A percentile compares a stretch with the other conserved stretches of the same genome.
phyloP scores from a whole-genome alignment of 1,140 invertebrate species.

The Plodia interpunctella region DNA sequence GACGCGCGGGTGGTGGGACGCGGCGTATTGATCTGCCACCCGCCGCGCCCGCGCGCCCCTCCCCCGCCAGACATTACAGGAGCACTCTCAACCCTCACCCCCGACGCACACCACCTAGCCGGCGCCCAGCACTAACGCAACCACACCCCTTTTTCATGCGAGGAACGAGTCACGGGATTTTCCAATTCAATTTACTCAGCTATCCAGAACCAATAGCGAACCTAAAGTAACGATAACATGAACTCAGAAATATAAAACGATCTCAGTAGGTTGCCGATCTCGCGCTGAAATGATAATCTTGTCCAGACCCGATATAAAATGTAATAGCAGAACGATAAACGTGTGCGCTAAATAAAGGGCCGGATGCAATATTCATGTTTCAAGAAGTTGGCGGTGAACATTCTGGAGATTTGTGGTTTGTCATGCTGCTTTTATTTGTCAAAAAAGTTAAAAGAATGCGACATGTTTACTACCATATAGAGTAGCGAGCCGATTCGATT shows the following conservation, averaged over 20 bases:
- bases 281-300: neutral
- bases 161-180: conserved; percentile 69
- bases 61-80: conserved; percentile 60
- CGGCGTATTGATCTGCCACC: conserved; percentile 62
- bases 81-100: conserved; percentile 56
- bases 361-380: conserved; percentile 3
- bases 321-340: neutral
- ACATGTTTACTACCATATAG: conserved; percentile 59
- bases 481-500: conserved; percentile 63
- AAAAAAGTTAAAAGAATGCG: conserved; percentile 52
- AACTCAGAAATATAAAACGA: conserved; percentile 12
- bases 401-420: conserved; percentile 34
- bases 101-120: conserved; percentile 27
- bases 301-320: neutral
- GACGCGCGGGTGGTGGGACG: conserved; percentile 43
- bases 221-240: conserved; percentile 23
- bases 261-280: neutral
- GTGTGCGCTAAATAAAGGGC: neutral
- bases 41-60: conserved; percentile 27
- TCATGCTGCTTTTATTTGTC: conserved; percentile 41
- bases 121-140: conserved; percentile 46
- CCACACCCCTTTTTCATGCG: conserved; percentile 70
- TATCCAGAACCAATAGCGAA: conserved; percentile 39
- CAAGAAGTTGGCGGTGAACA: conserved; percentile 10
- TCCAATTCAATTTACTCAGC: conserved; percentile 70